Evolutionary conservation across 2,113 vertebrate species (phyloP).

Genomic region (Verasper variegatus): DNA sequence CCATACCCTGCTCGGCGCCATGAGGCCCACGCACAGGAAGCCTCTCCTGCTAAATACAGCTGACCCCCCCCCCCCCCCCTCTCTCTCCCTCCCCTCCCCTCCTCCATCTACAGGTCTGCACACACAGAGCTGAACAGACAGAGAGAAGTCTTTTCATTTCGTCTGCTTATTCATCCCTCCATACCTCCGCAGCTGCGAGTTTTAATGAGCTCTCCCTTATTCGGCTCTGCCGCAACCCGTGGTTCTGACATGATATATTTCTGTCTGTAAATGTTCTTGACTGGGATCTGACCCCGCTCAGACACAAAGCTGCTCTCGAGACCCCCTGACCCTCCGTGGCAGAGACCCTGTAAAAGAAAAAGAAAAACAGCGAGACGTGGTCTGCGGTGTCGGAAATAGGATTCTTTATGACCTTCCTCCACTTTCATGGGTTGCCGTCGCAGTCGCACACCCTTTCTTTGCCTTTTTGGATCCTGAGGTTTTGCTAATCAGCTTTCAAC

Average conservation of each 20-base stretch:
- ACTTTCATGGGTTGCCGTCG: constrained; percentile 41
- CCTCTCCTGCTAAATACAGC: constrained; percentile 77
- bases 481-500: constrained; percentile 48
- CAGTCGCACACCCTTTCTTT: constrained; percentile 46
- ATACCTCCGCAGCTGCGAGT: constrained; percentile 52
- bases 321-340: constrained; percentile 46
- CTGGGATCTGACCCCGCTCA: constrained; percentile 62
- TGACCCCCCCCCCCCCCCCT: constrained; percentile 12
- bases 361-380: constrained; percentile 38
- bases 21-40: constrained; percentile 81
- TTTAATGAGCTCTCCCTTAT: constrained; percentile 61
- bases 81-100: not conserved
- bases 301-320: constrained; percentile 34
- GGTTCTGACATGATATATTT: constrained; percentile 48
- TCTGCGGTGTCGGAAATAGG: constrained; percentile 48
- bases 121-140: constrained; percentile 53
- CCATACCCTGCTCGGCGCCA: constrained; percentile 74
- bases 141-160: constrained; percentile 47
- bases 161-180: constrained; percentile 29
- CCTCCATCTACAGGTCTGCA: constrained; percentile 59
- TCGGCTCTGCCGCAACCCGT: constrained; percentile 27
- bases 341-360: constrained; percentile 38
- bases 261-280: constrained; percentile 61
- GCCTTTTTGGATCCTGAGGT: constrained; percentile 37
- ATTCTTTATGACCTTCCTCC: constrained; percentile 57